Percentiles rank a stretch among this genome's conserved stretches.
These are phyloP conservation scores for Drosophila athabasca DNA, from an alignment of 1,140 invertebrate species.

Conservation along the genomic window DNA sequence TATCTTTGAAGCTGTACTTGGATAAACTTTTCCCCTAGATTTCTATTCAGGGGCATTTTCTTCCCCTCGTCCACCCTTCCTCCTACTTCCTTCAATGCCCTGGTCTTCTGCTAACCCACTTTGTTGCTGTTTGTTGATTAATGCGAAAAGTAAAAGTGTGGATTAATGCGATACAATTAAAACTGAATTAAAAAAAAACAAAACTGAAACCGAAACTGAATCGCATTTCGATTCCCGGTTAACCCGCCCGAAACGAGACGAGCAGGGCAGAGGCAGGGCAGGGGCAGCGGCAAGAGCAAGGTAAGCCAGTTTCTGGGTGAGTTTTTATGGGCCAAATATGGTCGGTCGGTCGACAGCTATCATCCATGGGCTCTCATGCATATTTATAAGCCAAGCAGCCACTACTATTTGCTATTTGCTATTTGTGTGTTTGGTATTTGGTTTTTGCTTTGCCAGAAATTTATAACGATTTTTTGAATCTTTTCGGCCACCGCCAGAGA, in stretches of 20 bases:
- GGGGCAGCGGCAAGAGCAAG: slow-evolving; percentile 29
- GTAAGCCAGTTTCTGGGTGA: slow-evolving; percentile 60
- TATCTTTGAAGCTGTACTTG: too few species aligned
- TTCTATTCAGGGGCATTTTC: too few species aligned
- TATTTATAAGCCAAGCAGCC: slow-evolving; percentile 53
- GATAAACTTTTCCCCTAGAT: too few species aligned
- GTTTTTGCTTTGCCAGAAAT: slow-evolving; percentile 22
- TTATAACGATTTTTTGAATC: slow-evolving; percentile 35
- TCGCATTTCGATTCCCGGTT: slow-evolving; percentile 32
- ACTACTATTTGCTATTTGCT: slow-evolving; percentile 55
- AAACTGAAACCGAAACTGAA: slow-evolving; percentile 27
- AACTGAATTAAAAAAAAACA: slow-evolving; percentile 1
- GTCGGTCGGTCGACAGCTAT: slow-evolving; percentile 8
- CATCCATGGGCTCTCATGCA: slow-evolving; percentile 48
- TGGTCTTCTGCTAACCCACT: slow-evolving; percentile 1
- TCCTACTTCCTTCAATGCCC: too few species aligned
- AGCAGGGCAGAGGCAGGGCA: neutral
- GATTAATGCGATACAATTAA: slow-evolving; percentile 36
- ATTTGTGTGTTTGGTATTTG: slow-evolving; percentile 50
- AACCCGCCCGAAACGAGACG: slow-evolving; percentile 12
- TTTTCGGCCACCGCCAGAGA: slow-evolving; percentile 3
- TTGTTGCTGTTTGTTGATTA: slow-evolving; percentile 18
- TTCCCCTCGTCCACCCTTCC: too few species aligned
- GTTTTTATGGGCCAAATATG: slow-evolving; percentile 70
- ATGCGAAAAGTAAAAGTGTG: slow-evolving; percentile 33